phyloP scores from a whole-genome alignment of 2,113 vertebrate genomes.

The Microtus oregoni region DNA sequence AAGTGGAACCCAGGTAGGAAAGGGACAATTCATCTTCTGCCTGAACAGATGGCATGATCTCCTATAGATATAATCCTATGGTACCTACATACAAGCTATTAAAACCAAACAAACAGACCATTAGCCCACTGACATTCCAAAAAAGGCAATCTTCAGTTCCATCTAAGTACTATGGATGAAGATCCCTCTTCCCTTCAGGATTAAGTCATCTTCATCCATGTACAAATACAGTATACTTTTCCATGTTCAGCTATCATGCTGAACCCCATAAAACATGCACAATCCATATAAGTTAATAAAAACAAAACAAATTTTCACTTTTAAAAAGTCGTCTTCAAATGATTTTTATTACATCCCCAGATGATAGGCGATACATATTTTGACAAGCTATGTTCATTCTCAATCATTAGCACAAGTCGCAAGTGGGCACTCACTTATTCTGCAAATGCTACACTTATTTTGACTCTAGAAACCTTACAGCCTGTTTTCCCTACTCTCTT shows the following conservation, averaged over 20 bases:
- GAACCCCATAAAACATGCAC: background rate
- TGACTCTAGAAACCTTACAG: accelerated
- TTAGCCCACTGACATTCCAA: background rate
- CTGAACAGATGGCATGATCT: background rate
- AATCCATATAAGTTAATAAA: background rate
- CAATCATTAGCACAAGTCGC: no score
- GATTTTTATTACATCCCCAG: background rate
- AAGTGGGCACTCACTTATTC: background rate
- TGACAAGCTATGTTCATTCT: accelerated
- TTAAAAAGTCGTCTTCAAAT: background rate
- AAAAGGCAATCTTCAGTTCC: background rate
- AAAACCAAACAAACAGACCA: background rate
- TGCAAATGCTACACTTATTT: background rate
- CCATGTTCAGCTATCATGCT: background rate
- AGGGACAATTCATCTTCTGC: background rate
- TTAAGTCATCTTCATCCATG: background rate
- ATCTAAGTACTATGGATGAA: no score
- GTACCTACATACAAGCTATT: background rate
- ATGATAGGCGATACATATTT: accelerated
- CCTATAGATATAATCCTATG: background rate
- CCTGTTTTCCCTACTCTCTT: background rate
- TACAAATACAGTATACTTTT: background rate
- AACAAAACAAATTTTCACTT: background rate
- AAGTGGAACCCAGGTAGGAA: background rate
- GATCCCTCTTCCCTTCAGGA: background rate